A percentile compares a stretch with the other conserved stretches of the same genome.
These are phyloP conservation scores for Cinclus cinclus DNA, from an alignment of 2,113 vertebrate species.

Conservation along the genomic window DNA sequence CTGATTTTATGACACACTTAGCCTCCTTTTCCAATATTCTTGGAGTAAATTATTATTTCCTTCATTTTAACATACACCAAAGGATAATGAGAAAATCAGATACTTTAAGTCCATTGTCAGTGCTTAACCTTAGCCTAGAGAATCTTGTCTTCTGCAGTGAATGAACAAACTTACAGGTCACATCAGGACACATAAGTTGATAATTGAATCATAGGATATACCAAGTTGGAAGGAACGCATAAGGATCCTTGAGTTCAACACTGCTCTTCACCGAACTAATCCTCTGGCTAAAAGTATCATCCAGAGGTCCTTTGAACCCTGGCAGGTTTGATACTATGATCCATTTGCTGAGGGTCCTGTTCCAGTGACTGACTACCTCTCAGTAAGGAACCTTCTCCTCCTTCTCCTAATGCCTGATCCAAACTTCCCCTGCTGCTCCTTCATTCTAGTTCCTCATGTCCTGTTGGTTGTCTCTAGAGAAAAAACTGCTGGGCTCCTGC, in stretches of 20 bases:
- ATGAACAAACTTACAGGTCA: neutral
- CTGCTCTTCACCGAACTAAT: neutral
- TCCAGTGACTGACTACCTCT: neutral
- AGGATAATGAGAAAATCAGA: neutral
- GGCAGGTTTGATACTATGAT: neutral
- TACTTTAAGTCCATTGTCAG: neutral
- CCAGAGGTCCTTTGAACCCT: neutral
- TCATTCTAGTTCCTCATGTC: accelerated
- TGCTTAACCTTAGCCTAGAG: neutral
- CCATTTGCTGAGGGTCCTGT: neutral
- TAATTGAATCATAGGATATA: neutral
- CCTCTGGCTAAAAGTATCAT: neutral
- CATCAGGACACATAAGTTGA: neutral
- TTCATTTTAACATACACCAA: neutral
- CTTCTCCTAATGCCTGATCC: neutral
- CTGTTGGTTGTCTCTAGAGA: neutral
- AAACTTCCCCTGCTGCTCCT: neutral
- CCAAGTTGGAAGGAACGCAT: neutral
- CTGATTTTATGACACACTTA: neutral
- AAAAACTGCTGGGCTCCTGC: neutral
- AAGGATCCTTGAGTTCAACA: neutral
- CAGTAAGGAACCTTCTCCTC: neutral
- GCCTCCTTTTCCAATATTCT: neutral
- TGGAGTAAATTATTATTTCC: neutral
- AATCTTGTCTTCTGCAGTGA: neutral